Evolutionary conservation across 1,140 invertebrate species (phyloP).

Genomic region (Hypsibius dujardini): DNA sequence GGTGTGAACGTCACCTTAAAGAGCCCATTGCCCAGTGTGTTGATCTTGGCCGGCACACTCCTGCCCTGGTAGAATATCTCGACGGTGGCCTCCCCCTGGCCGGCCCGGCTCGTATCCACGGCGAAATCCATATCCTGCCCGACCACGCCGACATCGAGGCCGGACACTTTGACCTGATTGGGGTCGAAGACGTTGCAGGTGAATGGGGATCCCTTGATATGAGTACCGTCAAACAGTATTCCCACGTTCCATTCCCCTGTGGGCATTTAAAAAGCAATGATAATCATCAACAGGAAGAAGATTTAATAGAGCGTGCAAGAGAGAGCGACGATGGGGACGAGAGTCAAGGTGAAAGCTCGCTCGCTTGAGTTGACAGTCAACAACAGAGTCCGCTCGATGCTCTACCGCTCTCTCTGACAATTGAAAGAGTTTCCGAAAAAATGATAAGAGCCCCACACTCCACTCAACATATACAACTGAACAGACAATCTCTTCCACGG

Average conservation of each 20-base stretch:
- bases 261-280: too few species aligned
- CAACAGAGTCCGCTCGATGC: too few species aligned
- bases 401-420: too few species aligned
- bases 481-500: too few species aligned
- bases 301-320: too few species aligned
- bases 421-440: too few species aligned
- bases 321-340: too few species aligned
- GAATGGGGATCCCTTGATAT: constrained; percentile 89
- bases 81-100: constrained; percentile 64
- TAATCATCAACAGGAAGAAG: too few species aligned
- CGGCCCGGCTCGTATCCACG: constrained; percentile 60
- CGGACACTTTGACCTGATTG: constrained; percentile 55
- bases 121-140: constrained; percentile 60
- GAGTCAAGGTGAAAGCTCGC: too few species aligned
- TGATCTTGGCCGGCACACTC: constrained; percentile 61
- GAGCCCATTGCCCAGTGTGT: constrained; percentile 57
- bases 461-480: too few species aligned
- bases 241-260: constrained; percentile 73
- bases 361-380: too few species aligned
- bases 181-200: constrained; percentile 92
- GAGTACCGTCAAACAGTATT: constrained; percentile 79
- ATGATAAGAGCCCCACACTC: too few species aligned
- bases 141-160: constrained; percentile 53
- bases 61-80: constrained; percentile 53
- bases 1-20: constrained; percentile 77